phyloP scores from a whole-genome alignment of 2,113 vertebrate species.

The Sebastes schlegelii region DNA sequence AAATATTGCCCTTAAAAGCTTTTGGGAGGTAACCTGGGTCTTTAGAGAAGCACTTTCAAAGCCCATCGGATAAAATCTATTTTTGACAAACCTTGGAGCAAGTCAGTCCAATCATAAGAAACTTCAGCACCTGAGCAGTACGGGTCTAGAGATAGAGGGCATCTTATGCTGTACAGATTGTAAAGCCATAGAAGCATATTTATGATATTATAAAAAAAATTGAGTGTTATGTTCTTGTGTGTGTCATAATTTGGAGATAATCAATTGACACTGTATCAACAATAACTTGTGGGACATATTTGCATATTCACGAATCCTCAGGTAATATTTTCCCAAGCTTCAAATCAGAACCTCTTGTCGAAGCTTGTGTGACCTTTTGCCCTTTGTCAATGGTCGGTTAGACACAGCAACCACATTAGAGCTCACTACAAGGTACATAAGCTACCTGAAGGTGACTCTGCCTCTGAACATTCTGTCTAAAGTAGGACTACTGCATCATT shows the following conservation, averaged over 20 bases:
- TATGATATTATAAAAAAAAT: background rate
- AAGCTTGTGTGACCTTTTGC: background rate
- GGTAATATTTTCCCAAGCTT: slow-evolving; percentile 18
- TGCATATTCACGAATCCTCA: background rate
- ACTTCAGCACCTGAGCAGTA: slow-evolving; percentile 15
- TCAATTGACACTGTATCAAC: background rate
- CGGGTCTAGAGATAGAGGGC: background rate
- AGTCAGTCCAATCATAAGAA: background rate
- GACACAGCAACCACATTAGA: slow-evolving; percentile 2
- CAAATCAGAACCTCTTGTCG: slow-evolving; percentile 16
- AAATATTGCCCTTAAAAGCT: background rate
- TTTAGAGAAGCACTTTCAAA: background rate
- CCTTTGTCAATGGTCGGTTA: background rate
- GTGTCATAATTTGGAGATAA: background rate
- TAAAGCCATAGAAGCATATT: background rate
- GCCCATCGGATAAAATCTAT: background rate
- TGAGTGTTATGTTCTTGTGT: background rate
- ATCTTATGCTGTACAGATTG: background rate
- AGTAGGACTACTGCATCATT: background rate
- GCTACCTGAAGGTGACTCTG: slow-evolving; percentile 8
- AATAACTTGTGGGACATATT: background rate
- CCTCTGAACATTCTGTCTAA: background rate
- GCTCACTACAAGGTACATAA: background rate
- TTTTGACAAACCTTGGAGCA: background rate
- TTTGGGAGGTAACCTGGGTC: background rate